Conservation (phyloP, 2,888 invertebrate species). For the Drosophila phalerata region DNA sequence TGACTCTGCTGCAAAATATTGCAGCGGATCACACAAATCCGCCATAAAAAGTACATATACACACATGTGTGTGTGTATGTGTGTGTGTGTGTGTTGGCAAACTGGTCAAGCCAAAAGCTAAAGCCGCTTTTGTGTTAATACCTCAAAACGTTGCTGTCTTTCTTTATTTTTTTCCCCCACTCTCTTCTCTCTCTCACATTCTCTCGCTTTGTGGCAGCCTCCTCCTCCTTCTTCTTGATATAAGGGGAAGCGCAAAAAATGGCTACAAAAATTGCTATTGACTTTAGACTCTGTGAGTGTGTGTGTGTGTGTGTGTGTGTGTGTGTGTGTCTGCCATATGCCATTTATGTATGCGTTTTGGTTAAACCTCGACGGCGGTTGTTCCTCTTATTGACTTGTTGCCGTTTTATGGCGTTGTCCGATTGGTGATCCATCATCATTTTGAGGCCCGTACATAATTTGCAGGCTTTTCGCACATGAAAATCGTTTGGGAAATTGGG, state of each 20-base stretch:
- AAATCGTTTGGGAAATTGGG: slow-evolving; percentile 63
- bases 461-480: slow-evolving; percentile 70
- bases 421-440: slow-evolving; percentile 86
- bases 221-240: slow-evolving; percentile 21
- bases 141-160: slow-evolving; percentile 66
- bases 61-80: slow-evolving; percentile 21
- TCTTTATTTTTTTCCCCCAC: slow-evolving; percentile 1
- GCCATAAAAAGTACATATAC: slow-evolving; percentile 75
- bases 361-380: slow-evolving; percentile 53
- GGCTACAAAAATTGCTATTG: slow-evolving; percentile 75
- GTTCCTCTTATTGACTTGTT: slow-evolving; percentile 74
- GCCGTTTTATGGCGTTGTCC: slow-evolving; percentile 82
- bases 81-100: slow-evolving; percentile 32
- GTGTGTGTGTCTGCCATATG: slow-evolving; percentile 52
- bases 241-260: slow-evolving; percentile 68
- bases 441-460: slow-evolving; percentile 68
- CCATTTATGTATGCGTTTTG: slow-evolving; percentile 29
- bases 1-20: slow-evolving; percentile 67
- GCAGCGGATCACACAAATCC: slow-evolving; percentile 84
- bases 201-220: background rate
- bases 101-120: slow-evolving; percentile 68
- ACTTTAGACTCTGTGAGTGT: slow-evolving; percentile 53
- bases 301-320: slow-evolving; percentile 8
- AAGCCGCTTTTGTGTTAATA: slow-evolving; percentile 80
- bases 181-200: background rate